These are phyloP conservation scores for Zonitis immaculata DNA, from an alignment of 2,888 invertebrate genomes.

Conservation along the genomic window DNA sequence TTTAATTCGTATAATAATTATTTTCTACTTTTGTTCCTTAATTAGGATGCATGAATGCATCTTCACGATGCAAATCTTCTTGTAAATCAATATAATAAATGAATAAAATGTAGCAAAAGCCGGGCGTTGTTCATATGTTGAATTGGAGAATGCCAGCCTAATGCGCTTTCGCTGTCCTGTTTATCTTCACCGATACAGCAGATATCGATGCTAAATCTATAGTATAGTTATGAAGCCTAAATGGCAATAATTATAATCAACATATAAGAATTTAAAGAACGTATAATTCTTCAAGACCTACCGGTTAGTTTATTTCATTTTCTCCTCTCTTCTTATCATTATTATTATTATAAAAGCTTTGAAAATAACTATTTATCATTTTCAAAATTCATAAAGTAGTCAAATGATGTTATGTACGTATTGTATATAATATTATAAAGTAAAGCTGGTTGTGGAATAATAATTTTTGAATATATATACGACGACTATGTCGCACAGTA, in stretches of 20 bases:
- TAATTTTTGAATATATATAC: not conserved
- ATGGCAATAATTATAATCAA: slow-evolving; percentile 36
- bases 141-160: slow-evolving; percentile 40
- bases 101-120: not conserved
- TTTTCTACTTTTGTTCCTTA: too few species aligned
- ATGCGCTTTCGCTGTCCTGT: slow-evolving; percentile 47
- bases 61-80: too few species aligned
- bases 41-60: too few species aligned
- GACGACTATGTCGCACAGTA: slow-evolving; percentile 34
- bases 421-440: too few species aligned
- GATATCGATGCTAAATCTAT: slow-evolving; percentile 45
- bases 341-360: too few species aligned
- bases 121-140: slow-evolving; percentile 17
- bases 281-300: not conserved
- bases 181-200: slow-evolving; percentile 45
- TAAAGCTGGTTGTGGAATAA: slow-evolving; percentile 13
- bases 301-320: not conserved
- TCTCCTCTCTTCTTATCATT: too few species aligned
- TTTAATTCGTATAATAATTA: too few species aligned
- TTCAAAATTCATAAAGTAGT: slow-evolving; percentile 1
- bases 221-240: slow-evolving; percentile 36
- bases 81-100: too few species aligned
- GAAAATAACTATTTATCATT: too few species aligned
- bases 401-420: not conserved
- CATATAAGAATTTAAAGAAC: too few species aligned